phyloP scores from a whole-genome alignment of 2,797 vertebrate genomes.

The Sebastes baramenuke region DNA sequence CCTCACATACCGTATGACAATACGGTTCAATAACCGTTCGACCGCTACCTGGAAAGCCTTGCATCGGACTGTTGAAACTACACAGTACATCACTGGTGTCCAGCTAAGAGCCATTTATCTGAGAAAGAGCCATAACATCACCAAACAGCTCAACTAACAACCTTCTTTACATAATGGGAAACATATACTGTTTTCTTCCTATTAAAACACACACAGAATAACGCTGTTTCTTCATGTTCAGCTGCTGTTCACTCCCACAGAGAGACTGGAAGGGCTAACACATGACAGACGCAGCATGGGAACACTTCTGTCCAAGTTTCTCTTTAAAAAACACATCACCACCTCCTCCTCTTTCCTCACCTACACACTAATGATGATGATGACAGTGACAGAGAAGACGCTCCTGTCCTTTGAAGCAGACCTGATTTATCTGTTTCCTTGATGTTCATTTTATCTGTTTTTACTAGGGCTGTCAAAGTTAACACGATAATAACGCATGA shows the following conservation, averaged over 20 bases:
- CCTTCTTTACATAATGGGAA: background rate
- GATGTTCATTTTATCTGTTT: background rate
- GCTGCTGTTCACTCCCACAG: constrained; percentile 20
- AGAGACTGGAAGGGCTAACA: background rate
- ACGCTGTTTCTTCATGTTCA: background rate
- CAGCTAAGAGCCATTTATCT: background rate
- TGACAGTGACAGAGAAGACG: background rate
- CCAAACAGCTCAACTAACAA: background rate
- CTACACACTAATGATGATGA: background rate
- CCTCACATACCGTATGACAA: background rate
- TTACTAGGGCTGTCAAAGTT: too few relatives aligned
- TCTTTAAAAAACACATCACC: constrained; percentile 6
- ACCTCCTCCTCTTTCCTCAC: constrained; percentile 13
- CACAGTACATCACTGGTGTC: background rate
- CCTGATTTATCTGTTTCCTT: background rate
- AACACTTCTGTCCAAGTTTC: background rate
- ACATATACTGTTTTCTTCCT: background rate
- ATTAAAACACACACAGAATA: background rate
- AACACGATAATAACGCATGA: too few relatives aligned
- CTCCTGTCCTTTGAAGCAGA: background rate
- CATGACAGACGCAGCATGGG: constrained; percentile 5
- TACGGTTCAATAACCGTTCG: background rate
- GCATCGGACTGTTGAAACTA: background rate
- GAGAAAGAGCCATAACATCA: background rate
- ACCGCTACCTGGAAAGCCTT: background rate